A percentile compares a stretch with the other conserved stretches of the same genome.
Conservation (phyloP, 2,797 vertebrate species). For the Clamator glandarius region DNA sequence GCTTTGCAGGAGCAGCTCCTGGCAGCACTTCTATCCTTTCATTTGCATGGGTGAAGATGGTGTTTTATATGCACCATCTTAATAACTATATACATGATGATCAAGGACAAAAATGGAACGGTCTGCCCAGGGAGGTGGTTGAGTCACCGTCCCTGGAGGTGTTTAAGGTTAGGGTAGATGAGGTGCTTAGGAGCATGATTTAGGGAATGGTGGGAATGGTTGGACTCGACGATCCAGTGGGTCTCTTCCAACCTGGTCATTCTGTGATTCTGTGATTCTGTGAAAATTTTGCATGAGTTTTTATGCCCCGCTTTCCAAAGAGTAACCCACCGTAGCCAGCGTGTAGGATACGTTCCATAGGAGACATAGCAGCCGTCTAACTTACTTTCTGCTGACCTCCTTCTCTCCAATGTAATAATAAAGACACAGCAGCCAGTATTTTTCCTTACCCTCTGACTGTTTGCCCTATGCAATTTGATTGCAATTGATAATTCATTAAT, state of each 20-base stretch:
- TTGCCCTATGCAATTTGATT: conserved; percentile 45
- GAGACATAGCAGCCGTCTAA: background rate
- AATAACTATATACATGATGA: background rate
- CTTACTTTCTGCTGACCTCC: background rate
- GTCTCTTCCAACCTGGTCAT: too few species aligned
- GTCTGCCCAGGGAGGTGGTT: too few species aligned
- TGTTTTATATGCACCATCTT: background rate
- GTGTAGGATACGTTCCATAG: background rate
- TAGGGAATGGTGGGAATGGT: too few species aligned
- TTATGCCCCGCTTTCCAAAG: background rate
- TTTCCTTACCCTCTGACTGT: background rate
- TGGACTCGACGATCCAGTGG: too few species aligned
- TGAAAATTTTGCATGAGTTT: background rate
- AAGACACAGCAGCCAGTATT: conserved; percentile 20
- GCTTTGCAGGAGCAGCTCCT: background rate
- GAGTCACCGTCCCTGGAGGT: too few species aligned
- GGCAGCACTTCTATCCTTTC: background rate
- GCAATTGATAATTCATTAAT: conserved; percentile 61
- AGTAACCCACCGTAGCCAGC: accelerated
- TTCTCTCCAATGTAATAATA: background rate
- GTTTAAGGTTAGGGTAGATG: too few species aligned
- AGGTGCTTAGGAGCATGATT: too few species aligned
- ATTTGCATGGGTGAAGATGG: background rate
- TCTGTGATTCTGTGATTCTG: too few species aligned
- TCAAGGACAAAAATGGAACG: too few species aligned